Conservation (phyloP, 2,888 invertebrate species). For the Drosophila mimica region DNA sequence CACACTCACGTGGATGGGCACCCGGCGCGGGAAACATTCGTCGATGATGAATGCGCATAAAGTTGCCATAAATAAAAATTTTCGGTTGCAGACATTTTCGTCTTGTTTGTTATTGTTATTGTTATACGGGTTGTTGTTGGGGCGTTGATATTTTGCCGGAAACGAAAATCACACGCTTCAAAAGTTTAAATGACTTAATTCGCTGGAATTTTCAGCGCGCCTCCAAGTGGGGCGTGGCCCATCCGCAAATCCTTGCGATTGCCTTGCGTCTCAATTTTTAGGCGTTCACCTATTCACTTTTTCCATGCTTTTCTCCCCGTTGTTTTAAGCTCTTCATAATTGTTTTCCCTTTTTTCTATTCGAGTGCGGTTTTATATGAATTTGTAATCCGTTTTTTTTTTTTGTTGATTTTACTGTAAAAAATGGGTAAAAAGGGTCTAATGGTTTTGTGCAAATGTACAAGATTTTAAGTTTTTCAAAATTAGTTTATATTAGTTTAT, state of each 20-base stretch:
- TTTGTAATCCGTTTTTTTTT: not conserved
- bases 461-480: too few species aligned
- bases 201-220: conserved; percentile 50
- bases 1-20: conserved; percentile 3
- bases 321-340: conserved; percentile 40
- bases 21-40: conserved; percentile 33
- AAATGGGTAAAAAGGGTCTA: too few species aligned
- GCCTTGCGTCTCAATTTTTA: conserved; percentile 31
- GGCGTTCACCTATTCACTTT: conserved; percentile 37
- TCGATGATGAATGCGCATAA: conserved; percentile 76
- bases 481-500: too few species aligned
- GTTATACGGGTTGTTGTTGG: conserved; percentile 23
- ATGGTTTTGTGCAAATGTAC: too few species aligned
- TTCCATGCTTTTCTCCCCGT: conserved; percentile 4
- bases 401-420: not conserved
- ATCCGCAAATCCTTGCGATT: conserved; percentile 5
- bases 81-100: conserved; percentile 53
- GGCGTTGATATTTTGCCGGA: conserved; percentile 64
- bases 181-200: conserved; percentile 78
- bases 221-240: conserved; percentile 37
- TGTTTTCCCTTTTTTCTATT: conserved; percentile 39
- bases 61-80: conserved; percentile 72
- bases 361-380: conserved; percentile 11
- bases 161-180: conserved; percentile 75
- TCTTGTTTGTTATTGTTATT: conserved; percentile 42